Percentiles rank a stretch among this genome's conserved stretches.
These are phyloP conservation scores for Pristionchus maxplancki DNA, from an alignment of 2,888 invertebrate species.

Conservation along the genomic window DNA sequence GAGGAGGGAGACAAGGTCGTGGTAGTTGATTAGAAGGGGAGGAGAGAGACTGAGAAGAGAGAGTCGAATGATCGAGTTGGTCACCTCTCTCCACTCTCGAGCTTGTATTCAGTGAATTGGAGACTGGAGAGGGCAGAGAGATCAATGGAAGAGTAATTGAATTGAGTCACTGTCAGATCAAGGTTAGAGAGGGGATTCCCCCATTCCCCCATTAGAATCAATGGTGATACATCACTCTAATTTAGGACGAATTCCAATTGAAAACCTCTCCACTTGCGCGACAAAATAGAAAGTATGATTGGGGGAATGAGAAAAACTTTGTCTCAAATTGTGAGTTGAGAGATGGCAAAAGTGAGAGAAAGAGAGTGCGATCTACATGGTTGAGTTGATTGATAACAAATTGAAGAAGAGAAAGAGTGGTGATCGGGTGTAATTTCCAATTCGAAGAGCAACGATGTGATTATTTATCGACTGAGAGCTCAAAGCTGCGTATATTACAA, in stretches of 20 bases:
- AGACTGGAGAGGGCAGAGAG: not conserved
- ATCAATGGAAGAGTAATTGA: slow-evolving; percentile 45
- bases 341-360: slow-evolving; percentile 32
- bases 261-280: not conserved
- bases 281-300: not conserved
- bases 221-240: not conserved
- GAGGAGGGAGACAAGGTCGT: too few species aligned
- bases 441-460: not conserved
- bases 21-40: slow-evolving; percentile 43
- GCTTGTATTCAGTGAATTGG: not conserved
- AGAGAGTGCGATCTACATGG: slow-evolving; percentile 41
- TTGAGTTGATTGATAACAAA: slow-evolving; percentile 37
- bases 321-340: not conserved
- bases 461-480: slow-evolving; percentile 27
- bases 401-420: slow-evolving; percentile 2
- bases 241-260: not conserved
- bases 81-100: not conserved
- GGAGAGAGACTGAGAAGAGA: not conserved
- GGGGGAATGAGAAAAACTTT: not conserved
- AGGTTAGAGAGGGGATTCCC: slow-evolving; percentile 6
- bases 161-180: slow-evolving; percentile 12
- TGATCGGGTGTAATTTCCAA: slow-evolving; percentile 31
- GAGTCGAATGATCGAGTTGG: slow-evolving; percentile 4
- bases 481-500: slow-evolving; percentile 39
- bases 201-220: slow-evolving; percentile 19